Evolutionary conservation across 2,797 vertebrate genomes (phyloP), one percentile per base, ranked within the genome.

Genomic region (Anisognathus igniventris): DNA sequence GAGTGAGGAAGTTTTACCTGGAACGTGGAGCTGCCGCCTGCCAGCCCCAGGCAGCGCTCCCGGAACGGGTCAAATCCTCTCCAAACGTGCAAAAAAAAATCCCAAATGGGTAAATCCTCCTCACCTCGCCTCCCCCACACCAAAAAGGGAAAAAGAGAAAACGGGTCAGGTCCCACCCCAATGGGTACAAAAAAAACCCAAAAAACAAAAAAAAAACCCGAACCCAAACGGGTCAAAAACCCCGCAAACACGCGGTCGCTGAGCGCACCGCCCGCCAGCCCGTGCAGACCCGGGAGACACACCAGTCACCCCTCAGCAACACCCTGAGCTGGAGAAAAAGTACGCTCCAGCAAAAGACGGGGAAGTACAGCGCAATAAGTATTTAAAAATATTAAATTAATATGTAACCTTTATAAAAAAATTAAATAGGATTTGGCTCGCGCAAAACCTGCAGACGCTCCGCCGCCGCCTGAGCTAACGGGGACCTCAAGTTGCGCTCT

Each of bases 81-180:
- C 22, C 30, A 58, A 71, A 58, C 2, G 21, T 3, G 14, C 22
- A 22, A 70, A 82, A 37, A 76, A 82, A 76, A 25, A 4, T 20
- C 18, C 19, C 22, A 40, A 28, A 65, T 2, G 3, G 9, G 20
- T n/a, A 61, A 40, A 28, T 6, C 3, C 23, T 40, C 27, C 10
- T 7, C 28, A 18, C 12, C 8, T 13, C 12, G 4, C 10, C 25
- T 33, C 1, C 7, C 10, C 3, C 3, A 3, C 14, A 17, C 1
- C 19, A 35, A 30, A 42, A 31, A 18, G 4, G 9, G 1, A 3
- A 37, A 39, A 21, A 37, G 25, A 25, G 14, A 44, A 37, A 57
- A 16, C 2, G 1, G 14, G 6, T 18, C 21, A 30, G 45, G 12
- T 33, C 15, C 6, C 8, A 31, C 8, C 5, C 4, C 18, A 31